Conservation (phyloP, 2,113 vertebrate species). For the Neodontobutis hainanensis region DNA sequence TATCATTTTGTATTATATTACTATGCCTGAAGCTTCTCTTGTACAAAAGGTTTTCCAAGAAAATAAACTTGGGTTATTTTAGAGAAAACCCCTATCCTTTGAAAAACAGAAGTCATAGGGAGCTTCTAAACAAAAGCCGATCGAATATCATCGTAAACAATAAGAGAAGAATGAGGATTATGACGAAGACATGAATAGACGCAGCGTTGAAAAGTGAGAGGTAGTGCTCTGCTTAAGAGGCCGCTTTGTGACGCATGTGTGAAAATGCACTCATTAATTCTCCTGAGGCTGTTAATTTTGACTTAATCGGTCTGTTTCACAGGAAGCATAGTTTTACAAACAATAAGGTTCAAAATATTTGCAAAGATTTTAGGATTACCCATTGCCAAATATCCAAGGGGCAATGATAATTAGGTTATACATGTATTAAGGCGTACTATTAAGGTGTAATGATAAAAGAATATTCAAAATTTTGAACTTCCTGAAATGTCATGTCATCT, state of each 20-base stretch:
- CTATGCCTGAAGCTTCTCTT: background rate
- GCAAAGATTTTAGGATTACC: too few relatives aligned
- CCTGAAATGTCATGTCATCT: too few relatives aligned
- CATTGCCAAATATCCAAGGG: too few relatives aligned
- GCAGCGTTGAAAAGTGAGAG: background rate
- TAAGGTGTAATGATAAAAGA: too few relatives aligned
- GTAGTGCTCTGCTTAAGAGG: background rate
- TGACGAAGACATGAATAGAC: background rate
- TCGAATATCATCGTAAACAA: constrained; percentile 37
- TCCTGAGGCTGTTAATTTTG: constrained; percentile 2
- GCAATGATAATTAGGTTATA: too few relatives aligned
- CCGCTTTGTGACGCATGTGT: constrained; percentile 26
- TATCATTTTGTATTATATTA: too few relatives aligned
- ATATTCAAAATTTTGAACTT: too few relatives aligned
- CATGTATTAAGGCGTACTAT: too few relatives aligned
- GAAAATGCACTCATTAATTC: constrained; percentile 19
- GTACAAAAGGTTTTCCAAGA: constrained; percentile 8
- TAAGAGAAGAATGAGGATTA: background rate
- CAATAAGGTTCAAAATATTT: too few relatives aligned
- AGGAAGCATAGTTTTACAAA: too few relatives aligned
- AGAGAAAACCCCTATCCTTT: constrained; percentile 46
- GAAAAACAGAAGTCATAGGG: constrained; percentile 21
- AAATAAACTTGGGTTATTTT: constrained; percentile 27
- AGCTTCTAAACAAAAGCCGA: constrained; percentile 37
- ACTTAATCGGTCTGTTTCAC: constrained; percentile 10